These are phyloP conservation scores for Pseudopleuronectes americanus DNA, from an alignment of 2,797 vertebrate species.

Conservation along the genomic window DNA sequence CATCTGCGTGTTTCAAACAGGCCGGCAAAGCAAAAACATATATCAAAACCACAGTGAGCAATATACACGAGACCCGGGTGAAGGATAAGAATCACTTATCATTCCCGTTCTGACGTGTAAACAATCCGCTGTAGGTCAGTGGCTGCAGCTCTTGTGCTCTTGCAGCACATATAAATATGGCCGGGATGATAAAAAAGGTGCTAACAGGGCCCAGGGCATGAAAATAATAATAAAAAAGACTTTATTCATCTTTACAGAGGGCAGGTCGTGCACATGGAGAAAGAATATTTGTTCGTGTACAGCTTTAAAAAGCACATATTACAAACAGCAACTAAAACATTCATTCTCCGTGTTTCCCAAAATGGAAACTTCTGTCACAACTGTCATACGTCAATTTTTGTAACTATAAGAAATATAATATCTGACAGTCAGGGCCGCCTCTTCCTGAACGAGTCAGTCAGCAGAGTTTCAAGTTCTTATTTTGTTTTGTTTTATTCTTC, in stretches of 20 bases:
- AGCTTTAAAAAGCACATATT: background rate
- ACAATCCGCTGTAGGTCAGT: conserved; percentile 75
- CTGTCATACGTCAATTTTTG: background rate
- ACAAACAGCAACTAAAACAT: background rate
- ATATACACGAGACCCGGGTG: conserved; percentile 44
- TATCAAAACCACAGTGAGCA: conserved; percentile 34
- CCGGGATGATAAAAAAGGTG: conserved; percentile 79
- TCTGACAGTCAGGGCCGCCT: background rate
- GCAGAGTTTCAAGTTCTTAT: background rate
- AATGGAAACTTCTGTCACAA: background rate
- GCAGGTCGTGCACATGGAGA: conserved; percentile 11
- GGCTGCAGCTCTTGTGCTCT: conserved; percentile 57
- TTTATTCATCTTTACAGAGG: background rate
- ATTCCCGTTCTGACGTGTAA: conserved; percentile 64
- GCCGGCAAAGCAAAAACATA: conserved; percentile 46
- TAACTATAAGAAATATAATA: background rate
- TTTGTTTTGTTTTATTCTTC: background rate
- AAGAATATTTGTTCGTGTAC: background rate
- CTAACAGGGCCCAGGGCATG: conserved; percentile 53
- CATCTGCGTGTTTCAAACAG: conserved; percentile 32
- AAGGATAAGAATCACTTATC: conserved; percentile 65
- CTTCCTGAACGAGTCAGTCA: background rate
- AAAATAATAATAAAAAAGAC: conserved; percentile 31
- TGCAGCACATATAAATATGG: conserved; percentile 70
- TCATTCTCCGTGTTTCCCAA: no score